Evolutionary conservation across 2,888 invertebrate species (phyloP).

Genomic region (Meiosimyza platycephala): DNA sequence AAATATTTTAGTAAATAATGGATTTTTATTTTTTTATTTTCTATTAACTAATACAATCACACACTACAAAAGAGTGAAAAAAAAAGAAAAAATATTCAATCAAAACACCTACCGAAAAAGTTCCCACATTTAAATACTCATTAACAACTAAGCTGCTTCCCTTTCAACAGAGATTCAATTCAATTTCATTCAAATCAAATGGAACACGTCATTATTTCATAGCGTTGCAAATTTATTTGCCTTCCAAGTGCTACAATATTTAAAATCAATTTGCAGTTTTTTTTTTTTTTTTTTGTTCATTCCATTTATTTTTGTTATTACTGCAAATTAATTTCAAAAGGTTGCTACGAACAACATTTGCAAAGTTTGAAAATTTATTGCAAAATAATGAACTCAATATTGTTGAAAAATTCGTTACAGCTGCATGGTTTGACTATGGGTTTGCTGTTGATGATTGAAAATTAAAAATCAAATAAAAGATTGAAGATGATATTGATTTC

Average conservation of each 20-base stretch:
- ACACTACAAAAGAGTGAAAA: no score
- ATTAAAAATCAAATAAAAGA: conserved; percentile 8
- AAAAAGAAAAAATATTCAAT: no score
- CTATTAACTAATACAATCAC: no score
- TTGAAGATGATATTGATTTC: background rate
- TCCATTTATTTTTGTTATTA: background rate
- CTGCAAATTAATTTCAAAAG: background rate
- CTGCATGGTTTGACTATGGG: conserved; percentile 34
- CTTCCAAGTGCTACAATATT: background rate
- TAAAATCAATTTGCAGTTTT: conserved; percentile 13
- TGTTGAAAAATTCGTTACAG: conserved; percentile 54
- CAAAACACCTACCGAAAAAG: background rate
- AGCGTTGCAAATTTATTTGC: conserved; percentile 3
- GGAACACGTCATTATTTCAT: background rate
- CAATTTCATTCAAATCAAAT: background rate
- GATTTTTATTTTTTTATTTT: no score
- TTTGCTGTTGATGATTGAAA: background rate
- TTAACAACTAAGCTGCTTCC: background rate
- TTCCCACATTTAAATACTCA: conserved; percentile 30
- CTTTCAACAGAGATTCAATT: background rate
- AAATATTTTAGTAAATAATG: no score
- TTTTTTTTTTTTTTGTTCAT: background rate
- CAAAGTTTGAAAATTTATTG: conserved; percentile 55
- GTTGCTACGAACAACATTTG: background rate
- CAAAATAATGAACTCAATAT: conserved; percentile 63